Base-by-base conservation (phyloP, 2,113 vertebrate species). In the Anser cygnoides region DNA sequence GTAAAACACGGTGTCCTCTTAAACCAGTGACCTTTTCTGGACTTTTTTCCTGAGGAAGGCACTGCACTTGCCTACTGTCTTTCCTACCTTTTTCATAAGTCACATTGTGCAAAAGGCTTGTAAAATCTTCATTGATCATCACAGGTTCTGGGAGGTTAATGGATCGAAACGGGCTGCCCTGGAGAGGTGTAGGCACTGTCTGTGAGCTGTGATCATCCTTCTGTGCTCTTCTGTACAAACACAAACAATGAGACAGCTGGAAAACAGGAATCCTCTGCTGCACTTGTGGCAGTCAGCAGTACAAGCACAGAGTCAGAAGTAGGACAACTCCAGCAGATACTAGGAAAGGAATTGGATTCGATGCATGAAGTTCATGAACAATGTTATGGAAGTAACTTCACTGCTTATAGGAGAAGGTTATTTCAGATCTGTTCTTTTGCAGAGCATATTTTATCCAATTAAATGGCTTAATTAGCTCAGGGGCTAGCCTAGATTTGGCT, bases 41-140 rank as follows among this genome's bases (percentile, higher is more conserved):
- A 8, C 12, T 59, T 20, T 61, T 73, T 81, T 14, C 57, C 49
- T 14, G n/a, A 79, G 31, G 50, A 92, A 89, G 50, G 25, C 76
- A 75, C 29, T 87, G 54, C 5, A 50, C 70, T 92, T 92, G 16
- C 49, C 35, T 77, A 0, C 49, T 77, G 18, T 52, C 13, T 76
- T 89, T 80, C 94, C 26, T 98, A 98, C 98, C 98, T 98, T 98
- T 98, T 84, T 98, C 98, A 3, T 98, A 98, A 59, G 97, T 98
- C 82, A 98, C 97, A 0, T 98, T 97, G 92, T 98, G 98, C 82
- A 98, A 84, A 79, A 98, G 95, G 63, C 97, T 98, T 26, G 97
- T 98, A 77, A 98, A 98, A 78, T 98, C 98, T 89, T 98, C 98
- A 52, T 90, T 98, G 63, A 98, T 97, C 83, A 98, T 95, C 43